Conservation (phyloP, 2,888 invertebrate species). For the Dryomyza anilis region DNA sequence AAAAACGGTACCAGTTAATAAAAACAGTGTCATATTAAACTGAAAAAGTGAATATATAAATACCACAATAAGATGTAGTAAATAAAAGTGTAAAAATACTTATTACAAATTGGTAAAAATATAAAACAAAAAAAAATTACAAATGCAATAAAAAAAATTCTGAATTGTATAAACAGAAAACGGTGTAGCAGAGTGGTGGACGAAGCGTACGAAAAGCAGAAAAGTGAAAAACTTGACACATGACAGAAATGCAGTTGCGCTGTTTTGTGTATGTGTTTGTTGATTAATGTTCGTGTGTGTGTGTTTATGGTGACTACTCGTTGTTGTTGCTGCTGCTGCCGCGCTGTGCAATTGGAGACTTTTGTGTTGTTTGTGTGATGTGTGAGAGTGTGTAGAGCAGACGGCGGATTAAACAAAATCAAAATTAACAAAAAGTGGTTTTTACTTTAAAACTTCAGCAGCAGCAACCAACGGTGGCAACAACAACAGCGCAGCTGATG, state of each 20-base stretch:
- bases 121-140: background rate
- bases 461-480: too few species aligned
- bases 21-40: background rate
- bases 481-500: too few species aligned
- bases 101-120: background rate
- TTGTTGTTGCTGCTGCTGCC: background rate
- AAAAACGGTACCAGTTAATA: background rate
- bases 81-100: background rate
- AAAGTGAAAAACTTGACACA: constrained; percentile 6
- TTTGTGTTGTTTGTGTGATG: background rate
- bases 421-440: constrained; percentile 2
- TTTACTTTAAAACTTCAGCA: background rate
- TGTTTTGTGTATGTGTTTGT: background rate
- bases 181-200: background rate
- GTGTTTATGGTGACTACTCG: constrained; percentile 4
- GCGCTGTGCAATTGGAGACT: constrained; percentile 7
- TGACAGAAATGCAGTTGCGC: background rate
- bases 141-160: background rate
- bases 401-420: constrained; percentile 3
- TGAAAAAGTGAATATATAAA: background rate
- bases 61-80: background rate
- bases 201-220: background rate
- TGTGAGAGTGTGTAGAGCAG: constrained; percentile 14
- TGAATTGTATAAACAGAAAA: background rate
- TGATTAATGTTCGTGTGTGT: background rate